Evolutionary conservation across 2,797 vertebrate genomes (phyloP), one percentile per base, ranked within the genome.

Genomic region (Erpetoichthys calabaricus): DNA sequence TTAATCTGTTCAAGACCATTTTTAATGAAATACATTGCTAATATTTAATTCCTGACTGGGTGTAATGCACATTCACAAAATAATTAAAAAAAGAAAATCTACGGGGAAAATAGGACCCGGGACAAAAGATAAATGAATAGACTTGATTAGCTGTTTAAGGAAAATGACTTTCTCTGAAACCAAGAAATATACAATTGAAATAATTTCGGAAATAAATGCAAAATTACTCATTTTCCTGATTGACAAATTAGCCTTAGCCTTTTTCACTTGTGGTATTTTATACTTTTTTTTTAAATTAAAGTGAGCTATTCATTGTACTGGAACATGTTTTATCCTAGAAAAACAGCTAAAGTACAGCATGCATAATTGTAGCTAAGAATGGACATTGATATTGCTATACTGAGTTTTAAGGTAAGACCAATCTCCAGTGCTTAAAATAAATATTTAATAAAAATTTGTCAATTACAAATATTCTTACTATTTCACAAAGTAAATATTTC

Each of bases 121-220:
- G 74, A 77, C 69, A 79, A 73, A 62, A 69, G 76, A 63, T 65
- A 63, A 68, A 74, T 85, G 83, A 87, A 87, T 86, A 73, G 80
- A 68, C 68, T 79, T 87, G 84, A 87, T 87, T 85, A 82, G 81
- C 73, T 79, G 73, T 84, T 86, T 78, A 80, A 81, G 72, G 74
- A 70, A 80, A 83, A 80, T 81, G 65, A 78, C 78, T 78, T 82
- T 83, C 75, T 59, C 67, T 71, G 65, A 68, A 78, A 78, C 66
- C 72, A 73, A 85, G 77, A 81, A 82, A 82, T 78, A 71, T 79
- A 64, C 66, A 76, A 71, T 76, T 79, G 75, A 75, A 69, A 75
- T 78, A 65, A 67, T 71, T 66, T 67, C 65, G 58, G 61, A 73
- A 72, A 62, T 61, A 70, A 70, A 25, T 25, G 25, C 25, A 25